phyloP scores from a whole-genome alignment of 2,888 invertebrate genomes.

The Oscheius myriophilus region DNA sequence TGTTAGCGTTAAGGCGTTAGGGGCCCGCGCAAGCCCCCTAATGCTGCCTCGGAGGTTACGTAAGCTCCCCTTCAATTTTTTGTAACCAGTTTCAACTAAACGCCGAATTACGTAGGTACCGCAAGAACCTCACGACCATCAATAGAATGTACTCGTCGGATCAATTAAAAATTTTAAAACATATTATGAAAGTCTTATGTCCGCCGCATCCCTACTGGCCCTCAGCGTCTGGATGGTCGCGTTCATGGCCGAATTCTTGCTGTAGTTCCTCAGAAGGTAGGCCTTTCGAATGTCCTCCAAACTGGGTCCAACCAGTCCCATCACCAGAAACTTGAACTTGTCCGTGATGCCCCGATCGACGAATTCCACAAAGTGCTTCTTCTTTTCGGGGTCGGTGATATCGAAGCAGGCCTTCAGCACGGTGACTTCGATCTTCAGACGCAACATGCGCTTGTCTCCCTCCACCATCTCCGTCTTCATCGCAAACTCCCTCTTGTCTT shows the following conservation, averaged over 20 bases:
- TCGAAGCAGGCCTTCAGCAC: slow-evolving; percentile 40
- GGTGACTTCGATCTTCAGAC: slow-evolving; percentile 49
- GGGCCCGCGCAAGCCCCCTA: no score
- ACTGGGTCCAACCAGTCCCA: slow-evolving; percentile 49
- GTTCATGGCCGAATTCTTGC: slow-evolving; percentile 36
- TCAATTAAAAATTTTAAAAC: no score
- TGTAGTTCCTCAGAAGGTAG: slow-evolving; percentile 35
- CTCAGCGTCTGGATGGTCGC: slow-evolving; percentile 40
- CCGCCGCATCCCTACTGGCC: slow-evolving; percentile 16
- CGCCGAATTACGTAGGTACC: no score
- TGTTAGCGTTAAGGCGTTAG: no score
- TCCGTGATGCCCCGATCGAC: slow-evolving; percentile 41
- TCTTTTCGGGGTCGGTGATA: not conserved
- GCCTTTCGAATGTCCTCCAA: slow-evolving; percentile 47
- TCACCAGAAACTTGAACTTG: slow-evolving; percentile 39
- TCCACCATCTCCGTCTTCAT: slow-evolving; percentile 47
- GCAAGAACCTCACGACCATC: no score
- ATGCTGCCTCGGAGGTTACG: no score
- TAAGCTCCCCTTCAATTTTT: no score
- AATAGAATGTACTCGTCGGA: no score
- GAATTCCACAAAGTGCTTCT: slow-evolving; percentile 43
- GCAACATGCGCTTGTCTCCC: slow-evolving; percentile 41
- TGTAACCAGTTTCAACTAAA: no score
- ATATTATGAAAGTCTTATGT: no score
- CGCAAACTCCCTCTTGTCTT: slow-evolving; percentile 40